Evolutionary conservation across 2,888 invertebrate genomes (phyloP).

Genomic region (Saturnia pavonia): DNA sequence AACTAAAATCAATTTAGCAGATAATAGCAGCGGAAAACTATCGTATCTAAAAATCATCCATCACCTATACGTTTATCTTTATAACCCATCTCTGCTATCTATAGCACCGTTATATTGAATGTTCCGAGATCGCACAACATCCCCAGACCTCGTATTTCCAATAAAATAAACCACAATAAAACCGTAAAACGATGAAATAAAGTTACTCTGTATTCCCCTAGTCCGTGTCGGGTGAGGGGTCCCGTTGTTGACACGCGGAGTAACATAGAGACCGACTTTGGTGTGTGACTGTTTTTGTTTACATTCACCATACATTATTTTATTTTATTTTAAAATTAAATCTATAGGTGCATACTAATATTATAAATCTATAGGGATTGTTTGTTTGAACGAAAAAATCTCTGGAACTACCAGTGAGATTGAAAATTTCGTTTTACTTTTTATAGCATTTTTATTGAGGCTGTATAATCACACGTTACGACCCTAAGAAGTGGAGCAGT

Average conservation of each 20-base stretch:
- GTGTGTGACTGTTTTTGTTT: slow-evolving; percentile 13
- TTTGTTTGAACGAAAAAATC: too few relatives aligned
- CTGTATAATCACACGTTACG: too few relatives aligned
- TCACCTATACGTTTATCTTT: slow-evolving; percentile 19
- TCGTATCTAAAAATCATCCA: slow-evolving; percentile 15
- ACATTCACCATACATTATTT: neutral
- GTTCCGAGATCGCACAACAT: slow-evolving; percentile 9
- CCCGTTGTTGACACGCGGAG: slow-evolving; percentile 10
- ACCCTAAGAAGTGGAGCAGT: too few relatives aligned
- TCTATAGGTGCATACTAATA: too few relatives aligned
- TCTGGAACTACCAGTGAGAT: too few relatives aligned
- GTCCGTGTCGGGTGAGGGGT: slow-evolving; percentile 16
- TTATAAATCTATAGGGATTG: too few relatives aligned
- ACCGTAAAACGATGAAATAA: slow-evolving; percentile 29
- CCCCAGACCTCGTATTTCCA: slow-evolving; percentile 20
- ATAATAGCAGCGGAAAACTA: neutral
- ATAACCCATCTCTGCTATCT: slow-evolving; percentile 18
- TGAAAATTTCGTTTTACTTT: too few relatives aligned
- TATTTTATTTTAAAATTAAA: neutral
- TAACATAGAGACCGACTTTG: slow-evolving; percentile 10
- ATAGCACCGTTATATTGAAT: slow-evolving; percentile 12
- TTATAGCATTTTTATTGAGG: too few relatives aligned
- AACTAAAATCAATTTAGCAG: neutral
- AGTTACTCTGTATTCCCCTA: slow-evolving; percentile 21
- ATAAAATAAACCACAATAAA: slow-evolving; percentile 32